A percentile compares a stretch with the other conserved stretches of the same genome.
Evolutionary conservation across 2,797 vertebrate genomes (phyloP).

Genomic region (Schizopygopsis malacanthus): DNA sequence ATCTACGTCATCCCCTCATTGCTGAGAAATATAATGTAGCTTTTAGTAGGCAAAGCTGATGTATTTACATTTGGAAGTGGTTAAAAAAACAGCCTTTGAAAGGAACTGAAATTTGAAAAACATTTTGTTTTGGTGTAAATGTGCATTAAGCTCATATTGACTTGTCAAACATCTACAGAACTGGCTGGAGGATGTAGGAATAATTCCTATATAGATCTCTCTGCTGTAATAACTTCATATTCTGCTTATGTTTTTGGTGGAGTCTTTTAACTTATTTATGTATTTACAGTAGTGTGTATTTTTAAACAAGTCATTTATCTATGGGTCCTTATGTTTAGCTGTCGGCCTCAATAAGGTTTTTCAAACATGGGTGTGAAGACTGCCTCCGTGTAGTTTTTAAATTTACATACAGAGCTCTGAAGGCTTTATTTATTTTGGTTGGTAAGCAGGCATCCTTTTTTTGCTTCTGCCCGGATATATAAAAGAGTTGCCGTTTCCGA

Average conservation of each 20-base stretch:
- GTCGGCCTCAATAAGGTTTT: conserved; percentile 53
- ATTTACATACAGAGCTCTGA: conserved; percentile 3
- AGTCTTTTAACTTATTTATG: conserved; percentile 68
- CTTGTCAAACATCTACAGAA: not conserved
- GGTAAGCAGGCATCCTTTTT: not conserved
- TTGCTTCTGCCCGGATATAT: not conserved
- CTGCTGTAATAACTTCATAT: conserved; percentile 57
- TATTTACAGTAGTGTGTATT: conserved; percentile 66
- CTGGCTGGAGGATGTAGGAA: conserved; percentile 56
- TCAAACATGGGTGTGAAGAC: not conserved
- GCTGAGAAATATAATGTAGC: too few relatives aligned
- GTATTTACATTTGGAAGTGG: too few relatives aligned
- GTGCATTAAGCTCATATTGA: not conserved
- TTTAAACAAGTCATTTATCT: conserved; percentile 72
- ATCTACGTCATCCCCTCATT: not conserved
- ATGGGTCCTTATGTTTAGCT: conserved; percentile 68
- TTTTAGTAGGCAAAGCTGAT: too few relatives aligned
- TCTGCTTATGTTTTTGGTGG: conserved; percentile 59
- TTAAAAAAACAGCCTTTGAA: not conserved
- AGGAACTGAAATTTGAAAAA: conserved; percentile 17
- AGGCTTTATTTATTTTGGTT: conserved; percentile 20
- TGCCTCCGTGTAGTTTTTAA: not conserved
- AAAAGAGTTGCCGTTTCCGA: not conserved
- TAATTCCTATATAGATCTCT: conserved; percentile 67
- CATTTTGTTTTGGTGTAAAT: not conserved